Percentiles rank a stretch among this genome's conserved stretches.
Conservation (phyloP, 2,888 invertebrate species). For the Agrilus cyanescens region DNA sequence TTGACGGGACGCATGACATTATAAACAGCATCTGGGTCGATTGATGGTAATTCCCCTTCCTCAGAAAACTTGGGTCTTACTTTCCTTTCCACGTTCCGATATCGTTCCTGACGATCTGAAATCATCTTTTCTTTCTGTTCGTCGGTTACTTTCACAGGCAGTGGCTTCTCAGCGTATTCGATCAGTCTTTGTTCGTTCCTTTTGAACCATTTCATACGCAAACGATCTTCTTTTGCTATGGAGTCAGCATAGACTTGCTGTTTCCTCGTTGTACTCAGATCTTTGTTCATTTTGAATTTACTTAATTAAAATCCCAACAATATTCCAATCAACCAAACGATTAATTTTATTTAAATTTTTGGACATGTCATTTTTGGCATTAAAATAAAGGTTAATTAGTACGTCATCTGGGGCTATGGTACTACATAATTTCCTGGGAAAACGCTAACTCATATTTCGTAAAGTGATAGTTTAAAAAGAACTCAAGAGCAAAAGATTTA, state of each 20-base stretch:
- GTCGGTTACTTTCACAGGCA: conserved; percentile 21
- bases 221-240: conserved; percentile 27
- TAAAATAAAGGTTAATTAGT: too few species aligned
- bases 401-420: too few species aligned
- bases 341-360: too few species aligned
- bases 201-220: conserved; percentile 32
- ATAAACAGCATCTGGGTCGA: conserved; percentile 16
- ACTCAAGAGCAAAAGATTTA: too few species aligned
- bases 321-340: too few species aligned
- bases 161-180: conserved; percentile 23
- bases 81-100: conserved; percentile 18
- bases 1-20: conserved; percentile 42
- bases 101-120: conserved; percentile 16
- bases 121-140: conserved; percentile 23
- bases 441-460: too few species aligned
- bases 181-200: conserved; percentile 28
- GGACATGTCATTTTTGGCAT: too few species aligned
- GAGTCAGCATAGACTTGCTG: conserved; percentile 13
- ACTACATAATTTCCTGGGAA: too few species aligned
- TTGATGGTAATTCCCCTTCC: conserved; percentile 13
- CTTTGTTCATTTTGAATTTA: not conserved
- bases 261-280: conserved; percentile 3
- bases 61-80: conserved; percentile 12
- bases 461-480: too few species aligned
- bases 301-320: not conserved